Percentiles rank a stretch among this genome's conserved stretches.
Evolutionary conservation across 2,888 invertebrate species (phyloP).

Genomic region (Fragum sueziense): DNA sequence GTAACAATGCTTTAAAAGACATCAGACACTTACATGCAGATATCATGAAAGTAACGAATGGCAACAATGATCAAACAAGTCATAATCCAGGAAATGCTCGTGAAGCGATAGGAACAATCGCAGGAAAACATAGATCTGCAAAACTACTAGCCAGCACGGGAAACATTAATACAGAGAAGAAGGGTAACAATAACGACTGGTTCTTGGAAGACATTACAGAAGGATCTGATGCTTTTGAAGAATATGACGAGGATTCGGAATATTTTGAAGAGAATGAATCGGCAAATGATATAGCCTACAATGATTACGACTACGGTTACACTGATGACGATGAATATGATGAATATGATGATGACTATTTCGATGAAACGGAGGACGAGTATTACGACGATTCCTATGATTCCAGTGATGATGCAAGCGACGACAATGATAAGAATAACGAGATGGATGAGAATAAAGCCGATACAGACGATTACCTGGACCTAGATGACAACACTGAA

Average conservation of each 20-base stretch:
- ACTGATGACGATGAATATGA: neutral
- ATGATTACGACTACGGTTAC: neutral
- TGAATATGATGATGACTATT: neutral
- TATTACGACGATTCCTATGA: constrained; percentile 7
- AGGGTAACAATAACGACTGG: too few relatives aligned
- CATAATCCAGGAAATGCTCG: too few relatives aligned
- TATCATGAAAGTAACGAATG: neutral
- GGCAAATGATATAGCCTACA: neutral
- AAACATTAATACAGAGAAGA: too few relatives aligned
- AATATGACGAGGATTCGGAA: neutral
- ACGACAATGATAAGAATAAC: constrained; percentile 3
- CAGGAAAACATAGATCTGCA: too few relatives aligned
- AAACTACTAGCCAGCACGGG: too few relatives aligned
- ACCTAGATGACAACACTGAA: neutral
- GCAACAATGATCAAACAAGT: too few relatives aligned
- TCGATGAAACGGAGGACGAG: neutral
- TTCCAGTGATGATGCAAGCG: neutral
- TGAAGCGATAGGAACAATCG: too few relatives aligned
- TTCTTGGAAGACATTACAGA: too few relatives aligned
- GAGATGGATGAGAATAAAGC: neutral
- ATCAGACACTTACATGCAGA: neutral
- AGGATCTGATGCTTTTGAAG: too few relatives aligned
- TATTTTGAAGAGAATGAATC: neutral
- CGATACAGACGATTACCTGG: neutral
- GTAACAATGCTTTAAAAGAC: neutral